Conservation (phyloP, 2,797 vertebrate genomes). For the Sebastes baramenuke region DNA sequence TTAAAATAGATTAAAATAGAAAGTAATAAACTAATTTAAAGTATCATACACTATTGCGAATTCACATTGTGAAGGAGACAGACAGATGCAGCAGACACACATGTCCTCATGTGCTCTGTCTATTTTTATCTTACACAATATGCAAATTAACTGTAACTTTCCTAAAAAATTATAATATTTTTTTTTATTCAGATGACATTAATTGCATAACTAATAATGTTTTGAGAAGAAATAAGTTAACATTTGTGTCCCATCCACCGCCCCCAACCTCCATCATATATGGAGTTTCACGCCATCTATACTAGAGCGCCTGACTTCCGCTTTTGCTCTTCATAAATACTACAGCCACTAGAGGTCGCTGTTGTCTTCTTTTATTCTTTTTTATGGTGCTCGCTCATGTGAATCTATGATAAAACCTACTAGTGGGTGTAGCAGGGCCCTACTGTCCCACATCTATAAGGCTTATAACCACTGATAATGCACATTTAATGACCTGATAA, state of each 20-base stretch:
- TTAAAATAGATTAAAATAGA: no score
- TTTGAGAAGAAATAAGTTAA: not conserved
- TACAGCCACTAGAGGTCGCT: not conserved
- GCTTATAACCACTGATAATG: rapidly evolving
- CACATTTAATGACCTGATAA: not conserved
- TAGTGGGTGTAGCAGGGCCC: not conserved
- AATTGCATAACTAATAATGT: no score
- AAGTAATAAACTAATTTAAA: no score
- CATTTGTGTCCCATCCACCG: not conserved
- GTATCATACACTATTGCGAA: no score
- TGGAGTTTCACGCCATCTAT: not conserved
- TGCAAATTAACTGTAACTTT: no score
- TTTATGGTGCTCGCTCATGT: not conserved
- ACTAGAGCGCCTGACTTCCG: not conserved
- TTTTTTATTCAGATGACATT: no score
- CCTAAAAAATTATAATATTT: no score
- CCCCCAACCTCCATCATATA: not conserved
- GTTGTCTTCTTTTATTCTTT: not conserved
- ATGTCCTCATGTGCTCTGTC: not conserved
- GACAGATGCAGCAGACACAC: not conserved
- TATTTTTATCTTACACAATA: no score
- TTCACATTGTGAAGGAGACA: not conserved
- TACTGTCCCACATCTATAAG: not conserved
- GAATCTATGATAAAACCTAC: not conserved
- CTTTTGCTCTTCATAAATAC: not conserved